These are phyloP conservation scores for Eulemur macaco DNA, from an alignment of 2,113 vertebrate genomes.

Conservation along the genomic window DNA sequence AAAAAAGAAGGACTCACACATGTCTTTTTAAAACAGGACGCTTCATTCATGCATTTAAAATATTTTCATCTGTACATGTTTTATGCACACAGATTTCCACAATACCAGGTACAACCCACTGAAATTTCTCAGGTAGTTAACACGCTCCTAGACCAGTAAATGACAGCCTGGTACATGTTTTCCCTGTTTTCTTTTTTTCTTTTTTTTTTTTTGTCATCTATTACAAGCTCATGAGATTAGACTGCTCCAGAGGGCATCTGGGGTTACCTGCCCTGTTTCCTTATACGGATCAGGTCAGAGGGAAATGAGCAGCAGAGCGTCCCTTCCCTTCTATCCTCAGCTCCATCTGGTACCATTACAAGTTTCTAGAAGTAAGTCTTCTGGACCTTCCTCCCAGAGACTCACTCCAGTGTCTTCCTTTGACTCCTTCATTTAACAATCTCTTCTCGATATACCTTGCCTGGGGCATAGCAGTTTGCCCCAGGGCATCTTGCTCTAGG, in stretches of 20 bases:
- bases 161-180: neutral
- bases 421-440: neutral
- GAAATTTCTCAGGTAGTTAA: neutral
- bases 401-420: neutral
- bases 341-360: neutral
- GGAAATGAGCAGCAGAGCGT: neutral
- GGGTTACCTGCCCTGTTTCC: neutral
- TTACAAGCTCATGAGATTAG: neutral
- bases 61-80: neutral
- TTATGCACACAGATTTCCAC: neutral
- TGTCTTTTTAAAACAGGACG: neutral
- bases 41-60: neutral
- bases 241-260: neutral
- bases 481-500: neutral
- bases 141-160: neutral
- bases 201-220: no score
- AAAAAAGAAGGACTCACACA: neutral
- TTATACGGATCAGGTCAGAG: neutral
- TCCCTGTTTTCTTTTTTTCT: no score
- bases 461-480: no score
- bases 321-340: no score
- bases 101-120: neutral
- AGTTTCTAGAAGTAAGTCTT: neutral
- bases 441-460: neutral
- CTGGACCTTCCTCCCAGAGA: neutral